These are phyloP conservation scores for Sternotherus odoratus DNA, from an alignment of 2,797 vertebrate genomes.

Conservation along the genomic window DNA sequence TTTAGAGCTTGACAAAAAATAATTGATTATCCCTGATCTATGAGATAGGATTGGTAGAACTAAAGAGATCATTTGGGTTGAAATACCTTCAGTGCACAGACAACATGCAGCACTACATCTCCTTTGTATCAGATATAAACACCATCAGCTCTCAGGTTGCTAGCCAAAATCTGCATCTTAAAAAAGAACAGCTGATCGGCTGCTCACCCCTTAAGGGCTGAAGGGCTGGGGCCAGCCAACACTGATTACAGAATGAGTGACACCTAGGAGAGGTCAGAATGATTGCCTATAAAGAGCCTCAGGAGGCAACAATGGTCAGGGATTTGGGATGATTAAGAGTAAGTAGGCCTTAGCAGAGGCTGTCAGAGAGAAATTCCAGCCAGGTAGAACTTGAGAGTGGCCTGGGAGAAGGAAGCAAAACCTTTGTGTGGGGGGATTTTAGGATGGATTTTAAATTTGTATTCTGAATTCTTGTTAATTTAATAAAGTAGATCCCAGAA, in stretches of 20 bases:
- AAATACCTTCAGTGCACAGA: not conserved
- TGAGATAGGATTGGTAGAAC: not conserved
- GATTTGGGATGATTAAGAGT: not conserved
- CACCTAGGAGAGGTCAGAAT: too few species aligned
- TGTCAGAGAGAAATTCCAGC: not conserved
- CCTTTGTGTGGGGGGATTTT: not conserved
- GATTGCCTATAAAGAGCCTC: too few species aligned
- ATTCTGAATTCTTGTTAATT: not conserved
- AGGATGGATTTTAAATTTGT: not conserved
- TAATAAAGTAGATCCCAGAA: not conserved
- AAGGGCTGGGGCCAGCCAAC: too few species aligned
- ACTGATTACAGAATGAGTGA: too few species aligned
- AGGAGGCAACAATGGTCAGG: too few species aligned
- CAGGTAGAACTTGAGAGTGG: not conserved
- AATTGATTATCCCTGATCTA: too few species aligned
- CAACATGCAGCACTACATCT: accelerated
- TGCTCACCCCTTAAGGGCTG: too few species aligned
- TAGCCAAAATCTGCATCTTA: not conserved
- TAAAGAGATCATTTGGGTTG: accelerated
- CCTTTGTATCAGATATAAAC: not conserved
- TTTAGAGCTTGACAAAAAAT: too few species aligned
- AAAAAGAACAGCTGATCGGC: not conserved
- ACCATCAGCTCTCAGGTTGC: not conserved
- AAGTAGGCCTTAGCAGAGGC: not conserved
- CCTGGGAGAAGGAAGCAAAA: not conserved